Conservation (phyloP, 2,888 invertebrate genomes). For the Ennomos fuscantarius region DNA sequence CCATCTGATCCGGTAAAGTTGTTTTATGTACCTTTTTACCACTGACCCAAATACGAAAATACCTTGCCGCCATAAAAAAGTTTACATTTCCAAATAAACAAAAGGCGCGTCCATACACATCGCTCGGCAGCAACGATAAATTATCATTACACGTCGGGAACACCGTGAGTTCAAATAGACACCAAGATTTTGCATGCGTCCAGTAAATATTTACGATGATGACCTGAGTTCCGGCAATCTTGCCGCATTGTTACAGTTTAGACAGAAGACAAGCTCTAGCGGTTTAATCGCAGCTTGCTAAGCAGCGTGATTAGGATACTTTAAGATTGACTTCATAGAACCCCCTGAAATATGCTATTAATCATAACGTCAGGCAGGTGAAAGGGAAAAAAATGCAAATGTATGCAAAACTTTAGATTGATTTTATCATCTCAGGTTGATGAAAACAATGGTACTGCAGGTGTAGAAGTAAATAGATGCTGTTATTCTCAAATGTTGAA, state of each 20-base stretch:
- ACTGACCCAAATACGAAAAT: background rate
- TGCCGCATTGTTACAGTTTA: conserved; percentile 5
- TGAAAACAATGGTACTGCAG: too few relatives aligned
- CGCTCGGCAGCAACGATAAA: conserved; percentile 39
- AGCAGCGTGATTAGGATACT: too few relatives aligned
- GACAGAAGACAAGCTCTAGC: conserved; percentile 1
- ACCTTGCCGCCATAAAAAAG: conserved; percentile 3
- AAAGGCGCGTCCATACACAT: conserved; percentile 23
- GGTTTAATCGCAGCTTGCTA: background rate
- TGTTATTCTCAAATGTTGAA: too few relatives aligned
- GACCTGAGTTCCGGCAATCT: conserved; percentile 29
- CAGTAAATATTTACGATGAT: conserved; percentile 50
- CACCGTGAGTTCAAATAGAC: conserved; percentile 43
- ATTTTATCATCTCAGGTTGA: too few relatives aligned
- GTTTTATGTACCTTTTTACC: too few relatives aligned
- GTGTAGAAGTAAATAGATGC: too few relatives aligned
- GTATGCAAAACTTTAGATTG: too few relatives aligned
- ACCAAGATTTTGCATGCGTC: conserved; percentile 43
- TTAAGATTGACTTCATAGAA: too few relatives aligned
- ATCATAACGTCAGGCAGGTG: too few relatives aligned
- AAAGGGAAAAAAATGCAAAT: too few relatives aligned
- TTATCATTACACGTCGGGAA: conserved; percentile 46
- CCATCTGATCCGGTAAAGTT: too few relatives aligned
- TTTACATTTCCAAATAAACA: conserved; percentile 24
- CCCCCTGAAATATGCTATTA: too few relatives aligned